Evolutionary conservation across 2,797 vertebrate genomes (phyloP), one percentile per base, ranked within the genome.

Genomic region (Bucorvus abyssinicus): DNA sequence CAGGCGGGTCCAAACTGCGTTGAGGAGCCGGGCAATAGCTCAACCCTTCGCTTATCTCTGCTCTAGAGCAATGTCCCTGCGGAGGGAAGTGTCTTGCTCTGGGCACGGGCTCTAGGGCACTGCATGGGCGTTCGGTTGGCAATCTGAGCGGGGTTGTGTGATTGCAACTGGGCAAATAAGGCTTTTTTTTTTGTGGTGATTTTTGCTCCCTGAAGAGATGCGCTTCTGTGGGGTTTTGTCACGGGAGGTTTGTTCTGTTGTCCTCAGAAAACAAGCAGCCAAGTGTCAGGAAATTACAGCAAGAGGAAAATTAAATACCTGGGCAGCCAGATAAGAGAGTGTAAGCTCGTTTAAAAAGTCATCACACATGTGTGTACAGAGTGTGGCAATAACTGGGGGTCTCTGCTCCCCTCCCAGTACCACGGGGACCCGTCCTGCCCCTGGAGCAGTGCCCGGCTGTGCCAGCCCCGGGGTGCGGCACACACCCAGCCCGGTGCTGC

Each of bases 121-220:
- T 1, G 60, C 1, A 0, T 1, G 13, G 1, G 71, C 42, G 57
- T 27, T 3, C 8, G 3, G 26, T 84, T 44, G n/a, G 34, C n/a
- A 4, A 2, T 6, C 42, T 6, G 2, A 74, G 44, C 1, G 8
- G 15, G 45, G 1, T 2, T 68, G 29, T 8, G 57, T 30, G 84
- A 3, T 10, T 14, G n/a, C 69, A 47, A 0, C 30, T 1, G 34
- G 29, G 26, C 23, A n/a, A 16, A 14, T 3, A 15, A 44, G 15
- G 18, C 27, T 55, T 42, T 52, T 57, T 4, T 0, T 42, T 52
- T 57, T 4, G 0, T 2, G 20, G n/a, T 13, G 47, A 5, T 16
- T 85, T 82, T 30, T 18, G 29, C 30, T 61, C 44, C 73, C 29
- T 12, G 14, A 13, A 8, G 17, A 27, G 59, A 53, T 4, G 9